Evolutionary conservation across 1,140 invertebrate genomes (phyloP).

Genomic region (Fopius arisanus): DNA sequence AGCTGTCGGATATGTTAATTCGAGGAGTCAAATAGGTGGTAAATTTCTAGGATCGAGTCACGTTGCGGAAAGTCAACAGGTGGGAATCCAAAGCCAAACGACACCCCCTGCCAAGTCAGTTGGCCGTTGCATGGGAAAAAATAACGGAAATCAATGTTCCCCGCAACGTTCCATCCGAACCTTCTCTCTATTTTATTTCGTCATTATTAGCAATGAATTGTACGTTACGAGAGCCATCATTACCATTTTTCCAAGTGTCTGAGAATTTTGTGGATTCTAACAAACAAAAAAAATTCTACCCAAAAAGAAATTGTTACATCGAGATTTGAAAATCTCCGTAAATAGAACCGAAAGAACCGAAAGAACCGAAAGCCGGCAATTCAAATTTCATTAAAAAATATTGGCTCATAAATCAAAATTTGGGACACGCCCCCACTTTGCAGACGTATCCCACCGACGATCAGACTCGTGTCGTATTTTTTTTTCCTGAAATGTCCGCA

Average conservation of each 20-base stretch:
- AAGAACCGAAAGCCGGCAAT: neutral
- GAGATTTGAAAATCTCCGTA: neutral
- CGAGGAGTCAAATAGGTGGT: conserved; percentile 30
- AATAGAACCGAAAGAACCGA: neutral
- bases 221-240: neutral
- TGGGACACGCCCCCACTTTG: neutral
- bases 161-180: conserved; percentile 18
- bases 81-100: conserved; percentile 53
- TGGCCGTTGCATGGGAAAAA: conserved; percentile 64
- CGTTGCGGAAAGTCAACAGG: conserved; percentile 64
- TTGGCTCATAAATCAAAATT: neutral
- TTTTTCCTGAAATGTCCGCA: conserved; percentile 48
- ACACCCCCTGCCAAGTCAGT: conserved; percentile 61
- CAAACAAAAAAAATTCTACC: too few species aligned
- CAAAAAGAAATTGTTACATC: neutral
- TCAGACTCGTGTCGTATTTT: conserved; percentile 13
- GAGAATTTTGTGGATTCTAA: too few species aligned
- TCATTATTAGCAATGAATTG: neutral
- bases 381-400: neutral
- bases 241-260: neutral
- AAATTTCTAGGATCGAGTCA: conserved; percentile 39
- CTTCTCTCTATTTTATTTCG: conserved; percentile 2
- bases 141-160: conserved; percentile 62
- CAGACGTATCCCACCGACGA: neutral
- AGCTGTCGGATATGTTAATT: conserved; percentile 43